Percentiles rank a stretch among this genome's conserved stretches.
phyloP scores from a whole-genome alignment of 2,797 vertebrate genomes.

The Lutjanus campechanus region DNA sequence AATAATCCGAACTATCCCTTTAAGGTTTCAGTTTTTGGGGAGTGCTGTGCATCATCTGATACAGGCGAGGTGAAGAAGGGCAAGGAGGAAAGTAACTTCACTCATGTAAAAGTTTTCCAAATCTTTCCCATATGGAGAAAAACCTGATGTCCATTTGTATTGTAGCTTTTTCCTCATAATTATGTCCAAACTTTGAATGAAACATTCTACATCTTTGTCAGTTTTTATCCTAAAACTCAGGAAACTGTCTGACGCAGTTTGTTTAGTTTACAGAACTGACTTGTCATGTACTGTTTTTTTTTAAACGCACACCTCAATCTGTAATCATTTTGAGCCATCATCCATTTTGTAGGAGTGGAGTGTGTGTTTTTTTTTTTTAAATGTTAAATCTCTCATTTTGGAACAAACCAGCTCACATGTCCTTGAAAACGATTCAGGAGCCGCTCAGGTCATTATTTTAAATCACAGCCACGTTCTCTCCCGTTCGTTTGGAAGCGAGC shows the following conservation, averaged over 20 bases:
- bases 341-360: background rate
- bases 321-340: constrained; percentile 2
- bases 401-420: constrained; percentile 36
- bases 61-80: constrained; percentile 5
- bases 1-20: background rate
- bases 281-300: background rate
- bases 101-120: constrained; percentile 25
- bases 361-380: constrained; percentile 6
- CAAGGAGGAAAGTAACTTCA: background rate
- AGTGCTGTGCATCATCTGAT: constrained; percentile 31
- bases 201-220: background rate
- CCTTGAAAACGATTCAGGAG: constrained; percentile 67
- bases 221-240: background rate
- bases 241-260: background rate
- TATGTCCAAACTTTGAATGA: background rate
- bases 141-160: background rate
- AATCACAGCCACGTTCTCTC: constrained; percentile 60
- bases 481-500: constrained; percentile 51
- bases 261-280: constrained; percentile 6
- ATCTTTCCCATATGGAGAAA: constrained; percentile 45
- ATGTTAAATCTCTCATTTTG: constrained; percentile 26
- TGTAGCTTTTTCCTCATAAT: constrained; percentile 20
- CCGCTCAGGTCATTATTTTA: constrained; percentile 59
- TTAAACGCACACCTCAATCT: constrained; percentile 10
- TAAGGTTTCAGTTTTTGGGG: constrained; percentile 6